These are phyloP conservation scores for Zoanthus sociatus DNA, from an alignment of 92 coral and sea anemone species.

Conservation along the genomic window DNA sequence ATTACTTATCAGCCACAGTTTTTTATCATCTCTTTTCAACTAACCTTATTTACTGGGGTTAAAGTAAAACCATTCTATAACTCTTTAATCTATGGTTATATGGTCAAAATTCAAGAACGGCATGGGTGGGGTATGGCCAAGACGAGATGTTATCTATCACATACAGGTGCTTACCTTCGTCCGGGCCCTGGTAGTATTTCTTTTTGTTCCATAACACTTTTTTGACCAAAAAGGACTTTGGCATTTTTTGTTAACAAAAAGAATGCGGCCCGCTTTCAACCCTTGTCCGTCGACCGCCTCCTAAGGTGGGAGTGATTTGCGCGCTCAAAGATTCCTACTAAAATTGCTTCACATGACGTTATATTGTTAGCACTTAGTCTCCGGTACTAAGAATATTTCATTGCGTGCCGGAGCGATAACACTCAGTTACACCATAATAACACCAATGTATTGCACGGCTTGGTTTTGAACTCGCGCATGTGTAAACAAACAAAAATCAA, in stretches of 20 bases:
- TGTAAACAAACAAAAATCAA: constrained; percentile 20
- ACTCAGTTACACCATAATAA: constrained; percentile 48
- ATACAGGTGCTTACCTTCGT: constrained; percentile 75
- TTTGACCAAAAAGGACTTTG: constrained; percentile 97
- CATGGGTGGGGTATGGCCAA: constrained; percentile 37
- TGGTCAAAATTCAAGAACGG: not conserved
- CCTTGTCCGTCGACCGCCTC: not conserved
- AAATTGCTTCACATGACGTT: constrained; percentile 51
- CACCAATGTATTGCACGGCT: constrained; percentile 33
- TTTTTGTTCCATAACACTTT: constrained; percentile 74
- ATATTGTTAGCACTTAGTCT: constrained; percentile 28
- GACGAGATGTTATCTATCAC: constrained; percentile 60
- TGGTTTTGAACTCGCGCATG: constrained; percentile 32
- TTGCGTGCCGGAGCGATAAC: constrained; percentile 55
- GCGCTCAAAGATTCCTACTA: not conserved
- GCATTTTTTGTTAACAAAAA: constrained; percentile 77
- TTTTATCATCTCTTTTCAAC: not conserved
- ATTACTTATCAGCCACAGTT: not conserved
- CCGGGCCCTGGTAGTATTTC: constrained; percentile 20
- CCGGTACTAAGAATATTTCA: constrained; percentile 29
- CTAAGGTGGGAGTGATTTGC: constrained; percentile 23
- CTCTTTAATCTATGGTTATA: not conserved
- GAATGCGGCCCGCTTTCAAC: constrained; percentile 13
- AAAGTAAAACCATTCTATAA: not conserved
- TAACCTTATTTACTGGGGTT: not conserved